Base-by-base conservation (phyloP, 2,797 vertebrate species). In the Capromys pilorides region DNA sequence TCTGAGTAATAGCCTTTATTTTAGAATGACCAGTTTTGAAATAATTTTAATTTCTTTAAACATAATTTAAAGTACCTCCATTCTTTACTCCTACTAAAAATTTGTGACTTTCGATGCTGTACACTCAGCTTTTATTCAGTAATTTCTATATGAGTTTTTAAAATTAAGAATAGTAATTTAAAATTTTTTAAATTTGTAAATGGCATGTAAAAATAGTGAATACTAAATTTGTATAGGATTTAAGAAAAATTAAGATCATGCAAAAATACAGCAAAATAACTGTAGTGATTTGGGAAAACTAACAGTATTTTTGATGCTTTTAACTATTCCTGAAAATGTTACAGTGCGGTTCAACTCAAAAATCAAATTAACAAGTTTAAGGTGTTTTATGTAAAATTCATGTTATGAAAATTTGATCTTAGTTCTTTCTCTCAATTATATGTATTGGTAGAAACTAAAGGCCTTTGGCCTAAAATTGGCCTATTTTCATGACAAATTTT, bases 171-270 rank as follows among this genome's bases (percentile, higher is more conserved):
- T 93, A 69, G n/a, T 73, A 21, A 54, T 91, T 95, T 71, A 51
- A 71, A 91, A 84, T 83, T 94, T 49, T 16, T 61, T n/a, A n/a
- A 75, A 57, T 83, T 93, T 91, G 54, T 45, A 95, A 73, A 81
- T 95, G n/a, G 1, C 3, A 6, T 75, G 89, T 13, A 88, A 93
- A 87, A 89, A 79, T 22, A 84, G 24, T 88, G 22, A 90, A 64
- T 21, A 69, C 28, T 95, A 67, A 91, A 95, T 97, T 93, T 93
- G n/a, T 78, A 31, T 59, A 95, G 64, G 62, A 91, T 92, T 96
- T 96, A 73, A 26, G 71, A 82, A 90, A 94, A 95, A 54, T 89
- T 87, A 90, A 92, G 10, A 1, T 39, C 81, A 51, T 59, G 9
- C 88, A 31, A n/a, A n/a, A n/a, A n/a, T 7, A 88, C 54, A 83